Conservation (phyloP, 2,113 vertebrate species). For the Hepsetus odoe region DNA sequence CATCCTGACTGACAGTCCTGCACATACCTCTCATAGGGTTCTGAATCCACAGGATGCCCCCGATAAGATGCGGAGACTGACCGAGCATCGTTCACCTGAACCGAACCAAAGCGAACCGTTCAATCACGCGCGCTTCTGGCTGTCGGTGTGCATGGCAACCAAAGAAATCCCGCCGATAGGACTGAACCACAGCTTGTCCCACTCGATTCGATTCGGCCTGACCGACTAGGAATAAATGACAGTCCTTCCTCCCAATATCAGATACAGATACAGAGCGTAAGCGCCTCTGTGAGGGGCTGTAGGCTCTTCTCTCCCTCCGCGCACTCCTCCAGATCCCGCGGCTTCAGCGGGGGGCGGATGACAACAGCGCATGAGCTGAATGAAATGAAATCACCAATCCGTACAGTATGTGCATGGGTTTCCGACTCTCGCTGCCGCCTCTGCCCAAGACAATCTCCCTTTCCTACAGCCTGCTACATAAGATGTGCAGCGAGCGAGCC, state of each 20-base stretch:
- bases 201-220: neutral
- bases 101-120: neutral
- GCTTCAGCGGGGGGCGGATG: conserved; percentile 17
- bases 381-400: conserved; percentile 25
- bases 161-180: too few relatives aligned
- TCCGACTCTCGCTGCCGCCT: neutral
- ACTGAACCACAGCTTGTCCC: too few relatives aligned
- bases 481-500: conserved; percentile 54
- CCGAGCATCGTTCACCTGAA: conserved; percentile 64
- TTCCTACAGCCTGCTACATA: conserved; percentile 4
- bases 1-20: neutral
- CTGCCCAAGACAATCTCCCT: conserved; percentile 38
- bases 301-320: neutral
- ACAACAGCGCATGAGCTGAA: conserved; percentile 22
- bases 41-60: conserved; percentile 76
- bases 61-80: conserved; percentile 74
- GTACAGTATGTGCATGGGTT: conserved; percentile 35
- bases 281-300: neutral
- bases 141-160: neutral
- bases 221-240: neutral
- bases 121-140: conserved; percentile 4
- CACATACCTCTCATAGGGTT: conserved; percentile 78
- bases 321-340: neutral
- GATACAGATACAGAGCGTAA: too few relatives aligned
- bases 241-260: neutral